Conservation (phyloP, 2,888 invertebrate genomes). For the Melinopterus prodromus region DNA sequence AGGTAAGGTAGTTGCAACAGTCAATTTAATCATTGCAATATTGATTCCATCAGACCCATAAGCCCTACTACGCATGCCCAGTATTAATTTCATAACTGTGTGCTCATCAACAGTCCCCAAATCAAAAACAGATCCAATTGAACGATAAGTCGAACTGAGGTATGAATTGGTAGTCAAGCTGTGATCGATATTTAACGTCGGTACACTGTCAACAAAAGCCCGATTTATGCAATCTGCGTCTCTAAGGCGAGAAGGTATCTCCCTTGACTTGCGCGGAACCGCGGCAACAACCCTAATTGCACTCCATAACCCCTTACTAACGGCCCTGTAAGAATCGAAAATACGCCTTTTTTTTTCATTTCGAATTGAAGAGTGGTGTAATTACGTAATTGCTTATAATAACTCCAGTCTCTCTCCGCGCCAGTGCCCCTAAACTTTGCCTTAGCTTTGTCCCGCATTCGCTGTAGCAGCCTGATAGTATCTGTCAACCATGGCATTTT, state of each 20-base stretch:
- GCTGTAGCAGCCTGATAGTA: background rate
- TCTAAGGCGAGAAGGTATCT: slow-evolving; percentile 1
- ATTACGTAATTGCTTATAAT: slow-evolving; percentile 4
- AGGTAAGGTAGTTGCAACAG: too few species aligned
- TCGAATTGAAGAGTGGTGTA: slow-evolving; percentile 6
- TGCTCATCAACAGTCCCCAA: too few species aligned
- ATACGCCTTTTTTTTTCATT: slow-evolving; percentile 10
- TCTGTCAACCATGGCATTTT: slow-evolving; percentile 13
- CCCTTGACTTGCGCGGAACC: background rate
- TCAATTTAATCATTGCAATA: too few species aligned
- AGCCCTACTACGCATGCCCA: too few species aligned
- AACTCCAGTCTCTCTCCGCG: too few species aligned
- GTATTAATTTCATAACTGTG: too few species aligned
- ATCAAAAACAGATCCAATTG: too few species aligned
- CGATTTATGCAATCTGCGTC: slow-evolving; percentile 10
- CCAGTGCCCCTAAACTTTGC: too few species aligned
- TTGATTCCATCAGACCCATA: too few species aligned
- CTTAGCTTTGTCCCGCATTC: background rate
- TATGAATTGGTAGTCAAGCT: too few species aligned
- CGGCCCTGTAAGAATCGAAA: background rate
- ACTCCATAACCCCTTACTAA: background rate
- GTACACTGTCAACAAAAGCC: background rate
- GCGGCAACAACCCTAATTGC: background rate
- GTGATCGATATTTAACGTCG: background rate
- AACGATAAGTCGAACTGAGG: too few species aligned